Conservation (phyloP, 2,797 vertebrate species). For the Echeneis naucrates region DNA sequence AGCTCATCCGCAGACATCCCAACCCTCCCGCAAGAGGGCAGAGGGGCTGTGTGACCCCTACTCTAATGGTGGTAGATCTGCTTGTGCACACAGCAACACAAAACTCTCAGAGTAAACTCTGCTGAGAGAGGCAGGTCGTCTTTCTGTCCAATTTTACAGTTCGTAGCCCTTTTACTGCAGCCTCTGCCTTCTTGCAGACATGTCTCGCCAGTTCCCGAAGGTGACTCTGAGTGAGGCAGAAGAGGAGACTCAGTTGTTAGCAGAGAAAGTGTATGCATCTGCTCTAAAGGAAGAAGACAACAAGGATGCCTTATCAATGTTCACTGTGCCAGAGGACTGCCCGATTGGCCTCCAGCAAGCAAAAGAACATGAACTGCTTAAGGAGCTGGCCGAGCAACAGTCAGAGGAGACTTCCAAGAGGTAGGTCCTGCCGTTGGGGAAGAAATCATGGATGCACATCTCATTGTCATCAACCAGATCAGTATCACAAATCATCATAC, state of each 20-base stretch:
- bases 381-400: constrained; percentile 93
- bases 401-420: constrained; percentile 91
- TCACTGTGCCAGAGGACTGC: constrained; percentile 93
- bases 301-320: constrained; percentile 91
- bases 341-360: constrained; percentile 94
- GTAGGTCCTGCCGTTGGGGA: constrained; percentile 71
- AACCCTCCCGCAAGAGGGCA: too few species aligned
- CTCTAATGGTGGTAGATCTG: neutral
- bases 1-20: too few species aligned
- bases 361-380: constrained; percentile 93
- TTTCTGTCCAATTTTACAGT: neutral
- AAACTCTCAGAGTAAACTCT: constrained; percentile 16
- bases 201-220: constrained; percentile 94
- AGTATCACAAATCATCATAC: constrained; percentile 2
- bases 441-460: neutral
- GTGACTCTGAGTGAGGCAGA: constrained; percentile 91
- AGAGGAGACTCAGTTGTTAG: constrained; percentile 88
- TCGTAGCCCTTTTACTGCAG: constrained; percentile 8
- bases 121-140: neutral
- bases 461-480: neutral
- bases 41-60: too few species aligned
- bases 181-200: constrained; percentile 79
- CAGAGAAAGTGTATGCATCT: constrained; percentile 93
- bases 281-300: constrained; percentile 93
- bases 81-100: constrained; percentile 60